These are phyloP conservation scores for Tetropium fuscum DNA, from an alignment of 2,888 invertebrate species.

Conservation along the genomic window DNA sequence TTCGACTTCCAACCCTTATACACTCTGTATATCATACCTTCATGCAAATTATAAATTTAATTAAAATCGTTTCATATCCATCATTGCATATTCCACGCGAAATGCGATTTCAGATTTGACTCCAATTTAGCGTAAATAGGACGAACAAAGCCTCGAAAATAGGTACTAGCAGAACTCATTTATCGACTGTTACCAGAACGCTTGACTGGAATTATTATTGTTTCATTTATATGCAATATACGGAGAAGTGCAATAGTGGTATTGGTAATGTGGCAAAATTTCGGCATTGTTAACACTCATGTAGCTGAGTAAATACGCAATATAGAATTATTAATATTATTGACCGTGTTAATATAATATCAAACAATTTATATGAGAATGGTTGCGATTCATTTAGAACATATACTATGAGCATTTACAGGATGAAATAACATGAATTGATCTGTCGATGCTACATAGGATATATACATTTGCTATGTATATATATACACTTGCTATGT, in stretches of 20 bases:
- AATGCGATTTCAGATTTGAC: conserved; percentile 1
- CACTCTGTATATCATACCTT: no score
- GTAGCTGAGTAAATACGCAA: background rate
- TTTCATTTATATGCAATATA: conserved; percentile 30
- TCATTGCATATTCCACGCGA: background rate
- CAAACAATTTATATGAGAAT: background rate
- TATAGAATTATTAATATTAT: conserved; percentile 1
- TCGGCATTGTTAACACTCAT: conserved; percentile 13
- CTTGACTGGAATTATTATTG: conserved; percentile 27
- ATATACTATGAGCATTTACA: no score
- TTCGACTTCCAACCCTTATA: no score
- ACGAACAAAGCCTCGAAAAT: conserved; percentile 15
- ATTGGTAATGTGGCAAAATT: conserved; percentile 24
- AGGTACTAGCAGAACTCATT: conserved; percentile 9
- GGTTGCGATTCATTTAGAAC: no score
- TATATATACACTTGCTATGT: no score
- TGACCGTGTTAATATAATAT: background rate
- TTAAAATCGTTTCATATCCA: background rate
- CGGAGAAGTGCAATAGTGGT: conserved; percentile 20
- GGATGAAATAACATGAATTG: no score
- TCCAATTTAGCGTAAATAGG: conserved; percentile 12
- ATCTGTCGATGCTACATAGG: no score
- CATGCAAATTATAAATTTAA: no score
- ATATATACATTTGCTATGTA: no score
- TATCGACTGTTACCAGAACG: conserved; percentile 12